These are phyloP conservation scores for Muraenolepis orangiensis DNA, from an alignment of 2,797 vertebrate genomes.

Conservation along the genomic window DNA sequence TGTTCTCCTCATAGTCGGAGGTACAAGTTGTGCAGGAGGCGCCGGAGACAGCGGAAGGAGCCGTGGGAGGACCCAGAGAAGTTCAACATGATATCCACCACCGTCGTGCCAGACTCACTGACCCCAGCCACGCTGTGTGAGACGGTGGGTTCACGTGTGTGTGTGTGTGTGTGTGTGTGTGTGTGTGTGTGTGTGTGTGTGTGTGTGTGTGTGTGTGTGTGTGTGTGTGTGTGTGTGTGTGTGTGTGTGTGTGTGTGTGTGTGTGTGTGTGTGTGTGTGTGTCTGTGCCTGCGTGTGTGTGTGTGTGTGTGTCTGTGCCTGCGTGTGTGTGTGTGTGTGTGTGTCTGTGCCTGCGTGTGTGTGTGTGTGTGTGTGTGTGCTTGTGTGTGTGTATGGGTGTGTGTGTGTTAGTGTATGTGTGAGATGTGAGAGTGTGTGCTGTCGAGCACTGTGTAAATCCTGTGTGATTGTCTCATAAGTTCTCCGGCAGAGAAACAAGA, in stretches of 20 bases:
- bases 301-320: constrained; percentile 1
- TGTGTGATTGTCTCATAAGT: constrained; percentile 15
- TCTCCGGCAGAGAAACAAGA: constrained; percentile 12
- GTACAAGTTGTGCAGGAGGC: constrained; percentile 47
- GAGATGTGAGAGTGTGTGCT: not conserved
- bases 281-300: not conserved
- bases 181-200: not conserved
- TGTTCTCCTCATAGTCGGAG: constrained; percentile 52
- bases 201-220: not conserved
- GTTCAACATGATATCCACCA: constrained; percentile 52
- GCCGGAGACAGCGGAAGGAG: constrained; percentile 54
- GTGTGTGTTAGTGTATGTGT: not conserved
- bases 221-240: not conserved
- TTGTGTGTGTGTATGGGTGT: constrained; percentile 3
- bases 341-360: not conserved
- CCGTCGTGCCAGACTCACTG: not conserved
- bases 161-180: not conserved
- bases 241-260: constrained; percentile 43
- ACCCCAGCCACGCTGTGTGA: constrained; percentile 59
- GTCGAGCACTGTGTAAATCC: not conserved
- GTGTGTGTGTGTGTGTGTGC: not conserved
- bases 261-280: not conserved
- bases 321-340: not conserved
- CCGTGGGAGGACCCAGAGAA: constrained; percentile 62
- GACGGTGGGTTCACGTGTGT: constrained; percentile 2